Percentiles rank a stretch among this genome's conserved stretches.
Conservation (phyloP, 2,888 invertebrate genomes). For the Coecobrya sp. region DNA sequence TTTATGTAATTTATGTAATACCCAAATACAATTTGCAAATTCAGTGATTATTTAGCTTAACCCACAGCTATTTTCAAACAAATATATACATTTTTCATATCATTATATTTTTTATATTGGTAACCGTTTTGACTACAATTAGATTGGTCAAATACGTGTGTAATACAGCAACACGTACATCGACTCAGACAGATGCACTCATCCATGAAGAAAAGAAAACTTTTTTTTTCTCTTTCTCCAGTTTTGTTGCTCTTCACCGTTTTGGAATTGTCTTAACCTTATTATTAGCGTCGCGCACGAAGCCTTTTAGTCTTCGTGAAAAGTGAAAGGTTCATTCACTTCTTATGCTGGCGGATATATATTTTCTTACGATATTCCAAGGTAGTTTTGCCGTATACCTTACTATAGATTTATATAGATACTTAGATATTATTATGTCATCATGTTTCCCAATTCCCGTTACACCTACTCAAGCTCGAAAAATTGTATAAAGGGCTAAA, state of each 20-base stretch:
- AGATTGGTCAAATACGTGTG: too few relatives aligned
- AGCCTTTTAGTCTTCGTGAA: background rate
- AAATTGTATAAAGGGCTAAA: background rate
- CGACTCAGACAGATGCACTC: background rate
- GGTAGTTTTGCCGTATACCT: background rate
- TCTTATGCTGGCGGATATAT: background rate
- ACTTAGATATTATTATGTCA: constrained; percentile 29
- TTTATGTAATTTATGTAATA: too few relatives aligned
- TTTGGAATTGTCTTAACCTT: constrained; percentile 9
- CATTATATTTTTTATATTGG: background rate
- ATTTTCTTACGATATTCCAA: constrained; percentile 17
- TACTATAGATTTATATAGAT: too few relatives aligned
- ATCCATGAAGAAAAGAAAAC: too few relatives aligned
- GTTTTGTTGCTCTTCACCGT: constrained; percentile 32
- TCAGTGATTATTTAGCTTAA: too few relatives aligned
- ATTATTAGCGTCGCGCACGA: background rate
- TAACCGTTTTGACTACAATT: too few relatives aligned
- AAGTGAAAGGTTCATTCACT: constrained; percentile 49
- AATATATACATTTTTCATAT: background rate
- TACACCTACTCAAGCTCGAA: background rate
- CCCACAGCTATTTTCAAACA: background rate
- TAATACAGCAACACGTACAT: too few relatives aligned
- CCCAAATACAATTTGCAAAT: too few relatives aligned
- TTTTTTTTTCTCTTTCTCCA: too few relatives aligned
- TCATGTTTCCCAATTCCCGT: constrained; percentile 28